A percentile compares a stretch with the other conserved stretches of the same genome.
phyloP scores from a whole-genome alignment of 2,113 vertebrate genomes.

The Barnardius zonarius region DNA sequence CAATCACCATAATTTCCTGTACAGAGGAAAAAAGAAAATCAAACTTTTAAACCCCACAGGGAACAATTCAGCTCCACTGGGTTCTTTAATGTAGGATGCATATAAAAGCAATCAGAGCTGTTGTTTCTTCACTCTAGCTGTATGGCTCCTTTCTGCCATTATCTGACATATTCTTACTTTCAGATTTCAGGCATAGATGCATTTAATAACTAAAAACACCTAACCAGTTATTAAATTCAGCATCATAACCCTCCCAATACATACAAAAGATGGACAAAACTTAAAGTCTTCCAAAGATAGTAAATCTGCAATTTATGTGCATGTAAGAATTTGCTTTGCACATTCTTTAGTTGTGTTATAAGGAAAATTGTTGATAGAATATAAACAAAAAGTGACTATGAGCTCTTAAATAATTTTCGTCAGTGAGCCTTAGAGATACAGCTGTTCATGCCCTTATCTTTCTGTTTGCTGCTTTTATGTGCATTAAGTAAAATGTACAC shows the following conservation, averaged over 20 bases:
- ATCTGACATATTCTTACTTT: constrained; percentile 7
- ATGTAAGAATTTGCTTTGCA: background rate
- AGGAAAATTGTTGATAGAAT: background rate
- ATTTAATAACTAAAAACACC: constrained; percentile 7
- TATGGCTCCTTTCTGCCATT: background rate
- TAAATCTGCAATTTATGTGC: background rate
- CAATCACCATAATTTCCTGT: constrained; percentile 35
- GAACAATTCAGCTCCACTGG: constrained; percentile 22
- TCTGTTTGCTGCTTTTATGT: background rate
- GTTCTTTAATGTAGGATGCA: constrained; percentile 14
- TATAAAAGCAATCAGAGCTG: constrained; percentile 30
- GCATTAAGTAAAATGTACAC: background rate
- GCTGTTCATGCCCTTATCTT: background rate
- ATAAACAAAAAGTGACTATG: background rate
- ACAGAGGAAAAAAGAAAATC: background rate
- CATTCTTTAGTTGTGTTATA: background rate
- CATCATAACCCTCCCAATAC: background rate
- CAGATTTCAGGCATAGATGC: background rate
- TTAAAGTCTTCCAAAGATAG: background rate
- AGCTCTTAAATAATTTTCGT: background rate
- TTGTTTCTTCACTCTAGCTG: constrained; percentile 8
- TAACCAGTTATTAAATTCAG: constrained; percentile 31
- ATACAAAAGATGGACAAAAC: background rate
- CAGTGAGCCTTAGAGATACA: background rate
- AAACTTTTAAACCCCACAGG: constrained; percentile 30